Evolutionary conservation across 2,888 invertebrate genomes (phyloP).

Genomic region (Trachelus iudaicus): DNA sequence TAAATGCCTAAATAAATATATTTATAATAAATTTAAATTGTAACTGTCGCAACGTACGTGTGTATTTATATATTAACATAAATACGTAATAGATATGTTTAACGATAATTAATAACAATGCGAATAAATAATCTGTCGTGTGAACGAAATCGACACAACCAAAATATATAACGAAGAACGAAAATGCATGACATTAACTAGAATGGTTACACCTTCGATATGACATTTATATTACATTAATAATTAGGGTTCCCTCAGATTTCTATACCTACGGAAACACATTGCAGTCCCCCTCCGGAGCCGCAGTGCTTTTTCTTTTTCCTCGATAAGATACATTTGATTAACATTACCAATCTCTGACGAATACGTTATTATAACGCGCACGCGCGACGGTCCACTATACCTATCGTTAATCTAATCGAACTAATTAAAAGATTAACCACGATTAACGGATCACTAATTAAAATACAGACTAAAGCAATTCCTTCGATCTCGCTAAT

Average conservation of each 20-base stretch:
- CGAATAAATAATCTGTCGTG: not conserved
- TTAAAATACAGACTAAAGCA: not conserved
- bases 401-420: constrained; percentile 1
- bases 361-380: not conserved
- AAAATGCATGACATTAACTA: not conserved
- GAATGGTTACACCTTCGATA: not conserved
- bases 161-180: not conserved
- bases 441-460: not conserved
- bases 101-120: not conserved
- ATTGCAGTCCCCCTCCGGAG: constrained; percentile 22
- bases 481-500: not conserved
- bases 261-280: not conserved
- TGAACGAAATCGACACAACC: not conserved
- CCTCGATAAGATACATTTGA: not conserved
- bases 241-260: not conserved
- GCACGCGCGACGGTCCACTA: not conserved
- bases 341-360: not conserved
- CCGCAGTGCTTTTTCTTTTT: constrained; percentile 23
- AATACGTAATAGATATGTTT: not conserved
- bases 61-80: not conserved
- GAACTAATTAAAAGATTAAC: not conserved
- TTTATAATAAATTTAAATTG: not conserved
- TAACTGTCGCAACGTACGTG: not conserved
- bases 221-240: not conserved
- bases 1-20: constrained; percentile 1